These are phyloP conservation scores for Hipposideros larvatus DNA, from an alignment of 2,797 vertebrate species.

Conservation along the genomic window DNA sequence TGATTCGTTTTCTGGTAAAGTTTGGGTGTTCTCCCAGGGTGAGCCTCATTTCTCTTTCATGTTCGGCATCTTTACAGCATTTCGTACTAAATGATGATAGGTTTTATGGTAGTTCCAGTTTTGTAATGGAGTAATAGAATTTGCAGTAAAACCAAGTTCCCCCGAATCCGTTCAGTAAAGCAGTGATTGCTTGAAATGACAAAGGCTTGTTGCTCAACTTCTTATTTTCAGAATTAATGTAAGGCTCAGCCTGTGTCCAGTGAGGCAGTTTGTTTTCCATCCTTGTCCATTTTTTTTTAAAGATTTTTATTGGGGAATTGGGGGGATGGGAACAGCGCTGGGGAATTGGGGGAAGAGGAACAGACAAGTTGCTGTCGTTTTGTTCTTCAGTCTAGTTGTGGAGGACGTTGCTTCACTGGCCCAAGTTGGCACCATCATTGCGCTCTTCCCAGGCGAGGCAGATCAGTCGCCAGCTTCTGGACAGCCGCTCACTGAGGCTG, in stretches of 20 bases:
- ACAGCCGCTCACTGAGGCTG: too few species aligned
- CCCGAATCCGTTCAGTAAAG: conserved; percentile 48
- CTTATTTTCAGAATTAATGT: conserved; percentile 52
- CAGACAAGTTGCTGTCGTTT: too few species aligned
- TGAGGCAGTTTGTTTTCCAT: conserved; percentile 57
- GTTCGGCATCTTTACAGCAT: conserved; percentile 14
- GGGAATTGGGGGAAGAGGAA: too few species aligned
- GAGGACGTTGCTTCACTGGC: too few species aligned
- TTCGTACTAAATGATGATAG: not conserved
- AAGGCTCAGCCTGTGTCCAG: not conserved
- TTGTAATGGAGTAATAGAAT: not conserved
- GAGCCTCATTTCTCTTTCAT: conserved; percentile 24
- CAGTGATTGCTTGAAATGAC: conserved; percentile 54
- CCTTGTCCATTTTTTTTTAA: conserved; percentile 34
- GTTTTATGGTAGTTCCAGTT: not conserved
- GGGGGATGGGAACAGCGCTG: too few species aligned
- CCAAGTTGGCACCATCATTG: too few species aligned
- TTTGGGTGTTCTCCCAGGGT: not conserved
- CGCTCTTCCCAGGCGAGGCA: too few species aligned
- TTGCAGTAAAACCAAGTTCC: conserved; percentile 42
- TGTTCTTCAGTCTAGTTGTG: too few species aligned
- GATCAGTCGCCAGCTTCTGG: too few species aligned
- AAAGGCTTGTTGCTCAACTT: conserved; percentile 58
- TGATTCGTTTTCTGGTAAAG: conserved; percentile 17
- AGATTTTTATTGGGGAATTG: too few species aligned